Evolutionary conservation across 2,113 vertebrate genomes (phyloP), one percentile per base, ranked within the genome.

Genomic region (Opisthocomus hoazin): DNA sequence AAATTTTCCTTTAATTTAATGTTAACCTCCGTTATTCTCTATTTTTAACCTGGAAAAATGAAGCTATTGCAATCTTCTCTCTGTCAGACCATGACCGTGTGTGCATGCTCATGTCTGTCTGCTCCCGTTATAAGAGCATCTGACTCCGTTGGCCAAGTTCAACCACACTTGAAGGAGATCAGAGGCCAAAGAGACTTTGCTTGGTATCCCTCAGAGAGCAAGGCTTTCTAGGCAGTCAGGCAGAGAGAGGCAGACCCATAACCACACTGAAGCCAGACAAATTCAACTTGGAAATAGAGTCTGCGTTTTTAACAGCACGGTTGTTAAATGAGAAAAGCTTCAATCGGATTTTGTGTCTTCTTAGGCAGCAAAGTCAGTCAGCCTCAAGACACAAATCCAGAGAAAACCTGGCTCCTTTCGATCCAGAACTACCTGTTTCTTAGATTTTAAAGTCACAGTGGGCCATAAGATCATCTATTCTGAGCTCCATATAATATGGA

Each of bases 341-440:
- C 84, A 75, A 56, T 60, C 1, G 1, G 51, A 79, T 84, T 91
- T 89, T 71, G 74, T 82, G 53, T 91, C 93, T 91, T 97, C 80
- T 71, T 32, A 79, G 65, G 77, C 94, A 95, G 80, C 63, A 50
- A 36, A 85, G 70, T 85, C 81, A 95, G 70, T 83, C 64, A 84
- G 87, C 81, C 87, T 95, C 87, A 84, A 93, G 85, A 96, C 65
- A 94, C 87, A 96, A 71, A 95, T 82, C 81, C 89, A 91, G 78
- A 95, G 93, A 77, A 96, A 97, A 96, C 41, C 84, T 96, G 93
- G 69, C 87, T 94, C 77, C 65, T 91, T 96, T 89, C 57, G 5
- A 93, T 87, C 74, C 93, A 95, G 81, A 93, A 79, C 65, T 96
- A 96, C 94, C 89, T 94, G 83, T 94, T 96, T 84, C 81, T 92